Base-by-base conservation (phyloP, 1,140 invertebrate species). In the Scaptomyza graminum region DNA sequence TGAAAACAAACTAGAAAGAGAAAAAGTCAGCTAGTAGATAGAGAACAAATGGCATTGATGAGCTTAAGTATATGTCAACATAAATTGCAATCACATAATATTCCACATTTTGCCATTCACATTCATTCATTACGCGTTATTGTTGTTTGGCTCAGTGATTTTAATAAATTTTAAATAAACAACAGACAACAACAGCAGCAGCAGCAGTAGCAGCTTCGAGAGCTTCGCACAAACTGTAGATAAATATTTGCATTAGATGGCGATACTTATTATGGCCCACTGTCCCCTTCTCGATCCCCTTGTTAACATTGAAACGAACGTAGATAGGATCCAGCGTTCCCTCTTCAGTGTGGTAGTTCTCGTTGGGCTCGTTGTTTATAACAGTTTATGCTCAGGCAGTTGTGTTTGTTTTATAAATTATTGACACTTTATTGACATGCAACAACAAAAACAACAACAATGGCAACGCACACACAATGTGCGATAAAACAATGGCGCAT, bases 121-220 rank as follows among this genome's bases (percentile, higher is more conserved):
- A 41, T 41, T 41, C 31, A 61, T 57, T 73, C 60, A 54, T 63
- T 50, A 43, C 8, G 39, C 46, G 31, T 59, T 47, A 22, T 41
- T 60, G 54, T 47, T 49, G 51, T 50, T 68, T 84, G 81, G 54
- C 34, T 41, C 37, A 5, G 37, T 76, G 66, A 74, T 87, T 88
- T 87, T 88, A 83, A 87, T 87, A 87, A 79, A 87, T 87, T 87
- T 87, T 87, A 87, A 87, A 87, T 87, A 87, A 87, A 87, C 75
- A 87, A 34, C 31, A 34, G 31, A 34, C 31, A 34, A 9, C 31
- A 9, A 7, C 61, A 65, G 60, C 41, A 54, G 50, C 43, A 44
- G 59, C 47, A 9, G 6, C 61, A 62, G 60, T 41, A 54, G 50
- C 43, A 44, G 59, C 47, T 54, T 57, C 52, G 67, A 22, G 43